A percentile compares a stretch with the other conserved stretches of the same genome.
phyloP scores from a whole-genome alignment of 2,113 vertebrate genomes.

The Vireo altiloquus region DNA sequence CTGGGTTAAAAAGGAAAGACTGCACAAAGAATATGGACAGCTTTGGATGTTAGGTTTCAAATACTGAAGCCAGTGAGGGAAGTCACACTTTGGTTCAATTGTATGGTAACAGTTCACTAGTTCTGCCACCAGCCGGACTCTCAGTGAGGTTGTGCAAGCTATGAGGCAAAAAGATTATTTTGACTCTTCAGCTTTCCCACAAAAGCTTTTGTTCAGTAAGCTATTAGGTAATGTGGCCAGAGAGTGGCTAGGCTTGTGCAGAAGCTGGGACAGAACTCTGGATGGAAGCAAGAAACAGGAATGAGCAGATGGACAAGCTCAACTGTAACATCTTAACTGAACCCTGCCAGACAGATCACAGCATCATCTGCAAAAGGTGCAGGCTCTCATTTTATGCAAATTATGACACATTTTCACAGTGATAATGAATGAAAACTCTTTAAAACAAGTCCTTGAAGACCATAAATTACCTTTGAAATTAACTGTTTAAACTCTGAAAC shows the following conservation, averaged over 20 bases:
- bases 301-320: not conserved
- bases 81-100: not conserved
- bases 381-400: not conserved
- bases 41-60: not conserved
- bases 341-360: not conserved
- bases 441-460: not conserved
- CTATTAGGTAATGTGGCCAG: not conserved
- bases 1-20: not conserved
- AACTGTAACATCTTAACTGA: not conserved
- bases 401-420: not conserved
- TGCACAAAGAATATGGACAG: rapidly evolving
- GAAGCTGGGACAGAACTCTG: not conserved
- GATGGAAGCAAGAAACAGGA: not conserved
- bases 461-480: slow-evolving; percentile 87
- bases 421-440: not conserved
- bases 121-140: not conserved
- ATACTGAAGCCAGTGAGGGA: not conserved
- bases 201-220: not conserved
- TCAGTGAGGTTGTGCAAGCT: not conserved
- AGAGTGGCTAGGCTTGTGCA: not conserved
- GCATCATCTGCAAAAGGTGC: not conserved
- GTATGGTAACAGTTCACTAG: not conserved
- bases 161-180: not conserved
- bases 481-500: slow-evolving; percentile 95
- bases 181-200: not conserved